Evolutionary conservation across 2,113 vertebrate species (phyloP).

Genomic region (Thamnophis sirtalis): DNA sequence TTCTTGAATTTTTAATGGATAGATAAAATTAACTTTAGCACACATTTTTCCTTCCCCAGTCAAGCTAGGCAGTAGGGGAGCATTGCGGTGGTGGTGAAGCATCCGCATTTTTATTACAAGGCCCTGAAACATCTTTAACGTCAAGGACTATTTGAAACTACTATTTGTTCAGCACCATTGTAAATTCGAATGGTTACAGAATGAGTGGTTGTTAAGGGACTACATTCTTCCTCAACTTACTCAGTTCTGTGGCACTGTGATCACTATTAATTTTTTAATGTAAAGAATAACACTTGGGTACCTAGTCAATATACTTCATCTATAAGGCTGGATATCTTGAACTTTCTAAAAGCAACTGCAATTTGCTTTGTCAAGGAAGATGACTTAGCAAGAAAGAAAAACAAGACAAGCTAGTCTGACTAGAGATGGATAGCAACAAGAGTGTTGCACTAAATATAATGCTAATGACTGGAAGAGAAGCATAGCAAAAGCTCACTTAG

Average conservation of each 20-base stretch:
- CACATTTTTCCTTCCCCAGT: background rate
- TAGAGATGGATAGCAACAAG: background rate
- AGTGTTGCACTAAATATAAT: background rate
- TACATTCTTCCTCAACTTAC: background rate
- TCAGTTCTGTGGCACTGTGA: background rate
- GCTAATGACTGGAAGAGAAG: background rate
- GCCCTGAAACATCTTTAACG: background rate
- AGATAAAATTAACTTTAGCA: background rate
- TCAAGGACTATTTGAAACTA: background rate
- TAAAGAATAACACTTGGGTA: background rate
- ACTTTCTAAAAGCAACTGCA: rapidly evolving
- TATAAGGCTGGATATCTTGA: background rate
- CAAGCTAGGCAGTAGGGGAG: background rate
- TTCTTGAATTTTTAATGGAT: background rate
- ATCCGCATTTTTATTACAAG: background rate
- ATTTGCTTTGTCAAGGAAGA: background rate
- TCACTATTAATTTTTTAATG: background rate
- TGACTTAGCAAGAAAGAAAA: background rate
- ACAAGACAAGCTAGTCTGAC: background rate
- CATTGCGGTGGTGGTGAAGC: background rate
- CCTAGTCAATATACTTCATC: too few relatives aligned
- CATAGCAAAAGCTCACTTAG: background rate
- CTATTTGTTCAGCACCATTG: background rate
- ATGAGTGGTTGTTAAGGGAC: background rate
- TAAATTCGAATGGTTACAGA: background rate